phyloP scores from a whole-genome alignment of 1,140 invertebrate species.

The Portunus trituberculatus region DNA sequence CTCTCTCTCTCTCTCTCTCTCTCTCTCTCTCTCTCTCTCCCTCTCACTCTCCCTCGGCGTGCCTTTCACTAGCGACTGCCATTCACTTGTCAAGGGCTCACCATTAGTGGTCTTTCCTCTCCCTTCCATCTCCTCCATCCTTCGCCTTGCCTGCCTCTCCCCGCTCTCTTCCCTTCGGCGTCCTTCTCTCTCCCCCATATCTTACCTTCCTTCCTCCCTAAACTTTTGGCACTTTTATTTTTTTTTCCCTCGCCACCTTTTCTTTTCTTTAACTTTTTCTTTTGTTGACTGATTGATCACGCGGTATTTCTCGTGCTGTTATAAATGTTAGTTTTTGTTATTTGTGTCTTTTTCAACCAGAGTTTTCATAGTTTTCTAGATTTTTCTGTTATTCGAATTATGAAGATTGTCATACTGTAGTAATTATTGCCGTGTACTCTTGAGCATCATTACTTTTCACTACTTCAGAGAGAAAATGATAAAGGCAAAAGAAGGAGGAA shows the following conservation, averaged over 20 bases:
- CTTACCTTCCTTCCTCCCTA: background rate
- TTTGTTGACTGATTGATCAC: no score
- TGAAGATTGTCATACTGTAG: no score
- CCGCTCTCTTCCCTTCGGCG: background rate
- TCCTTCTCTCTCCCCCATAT: background rate
- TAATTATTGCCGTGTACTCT: no score
- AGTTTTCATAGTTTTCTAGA: no score
- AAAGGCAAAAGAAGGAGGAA: background rate
- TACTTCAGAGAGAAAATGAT: background rate
- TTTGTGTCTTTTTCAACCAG: no score
- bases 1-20: background rate
- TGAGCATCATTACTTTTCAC: no score
- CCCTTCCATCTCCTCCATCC: constrained; percentile 2
- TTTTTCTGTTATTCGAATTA: no score
- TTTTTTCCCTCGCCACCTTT: background rate
- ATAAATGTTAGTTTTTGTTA: no score
- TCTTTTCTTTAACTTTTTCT: no score
- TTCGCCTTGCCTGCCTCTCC: background rate
- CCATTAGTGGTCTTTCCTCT: constrained; percentile 21
- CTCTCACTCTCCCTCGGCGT: background rate
- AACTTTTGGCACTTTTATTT: background rate
- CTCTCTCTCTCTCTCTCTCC: background rate
- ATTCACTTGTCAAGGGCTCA: constrained; percentile 21
- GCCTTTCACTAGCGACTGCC: background rate
- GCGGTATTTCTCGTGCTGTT: no score